A percentile compares a stretch with the other conserved stretches of the same genome.
Evolutionary conservation across 2,113 vertebrate species (phyloP).

Genomic region (Notothenia rossii): DNA sequence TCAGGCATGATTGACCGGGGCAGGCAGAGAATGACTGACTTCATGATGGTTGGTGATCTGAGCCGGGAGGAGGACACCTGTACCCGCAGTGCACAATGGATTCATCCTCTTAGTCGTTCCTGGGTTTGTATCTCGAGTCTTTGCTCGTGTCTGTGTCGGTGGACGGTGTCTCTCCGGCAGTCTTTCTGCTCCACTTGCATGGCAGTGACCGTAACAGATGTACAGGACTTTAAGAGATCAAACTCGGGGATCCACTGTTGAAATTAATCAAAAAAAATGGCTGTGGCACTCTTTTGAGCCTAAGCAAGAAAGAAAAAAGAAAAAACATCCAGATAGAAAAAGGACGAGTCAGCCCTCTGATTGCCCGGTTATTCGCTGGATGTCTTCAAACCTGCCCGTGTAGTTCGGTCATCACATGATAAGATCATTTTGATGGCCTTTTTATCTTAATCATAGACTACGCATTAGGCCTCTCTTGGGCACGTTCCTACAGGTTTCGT

Average conservation of each 20-base stretch:
- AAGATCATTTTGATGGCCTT: constrained; percentile 20
- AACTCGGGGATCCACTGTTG: constrained; percentile 48
- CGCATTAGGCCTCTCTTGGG: constrained; percentile 30
- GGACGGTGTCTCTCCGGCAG: constrained; percentile 44
- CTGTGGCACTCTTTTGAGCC: constrained; percentile 44
- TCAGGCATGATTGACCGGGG: constrained; percentile 15
- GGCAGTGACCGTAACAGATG: constrained; percentile 69
- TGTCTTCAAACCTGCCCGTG: constrained; percentile 23
- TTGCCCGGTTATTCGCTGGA: constrained; percentile 30
- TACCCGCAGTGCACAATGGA: constrained; percentile 17
- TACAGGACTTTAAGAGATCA: constrained; percentile 51
- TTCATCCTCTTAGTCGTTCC: constrained; percentile 19
- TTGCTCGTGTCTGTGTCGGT: constrained; percentile 15
- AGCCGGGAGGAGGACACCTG: constrained; percentile 11
- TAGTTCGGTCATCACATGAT: constrained; percentile 47
- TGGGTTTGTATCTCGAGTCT: constrained; percentile 33
- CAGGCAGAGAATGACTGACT: constrained; percentile 19
- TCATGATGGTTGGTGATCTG: constrained; percentile 5
- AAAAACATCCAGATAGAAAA: constrained; percentile 33
- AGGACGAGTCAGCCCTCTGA: constrained; percentile 26
- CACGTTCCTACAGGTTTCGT: constrained; percentile 40
- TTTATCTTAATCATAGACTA: constrained; percentile 45
- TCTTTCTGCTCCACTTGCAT: constrained; percentile 68
- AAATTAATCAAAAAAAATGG: constrained; percentile 23
- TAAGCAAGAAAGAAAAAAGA: constrained; percentile 44